Evolutionary conservation across 1,140 invertebrate genomes (phyloP), one percentile per base, ranked within the genome.

Genomic region (Paramacrobiotus metropolitanus): DNA sequence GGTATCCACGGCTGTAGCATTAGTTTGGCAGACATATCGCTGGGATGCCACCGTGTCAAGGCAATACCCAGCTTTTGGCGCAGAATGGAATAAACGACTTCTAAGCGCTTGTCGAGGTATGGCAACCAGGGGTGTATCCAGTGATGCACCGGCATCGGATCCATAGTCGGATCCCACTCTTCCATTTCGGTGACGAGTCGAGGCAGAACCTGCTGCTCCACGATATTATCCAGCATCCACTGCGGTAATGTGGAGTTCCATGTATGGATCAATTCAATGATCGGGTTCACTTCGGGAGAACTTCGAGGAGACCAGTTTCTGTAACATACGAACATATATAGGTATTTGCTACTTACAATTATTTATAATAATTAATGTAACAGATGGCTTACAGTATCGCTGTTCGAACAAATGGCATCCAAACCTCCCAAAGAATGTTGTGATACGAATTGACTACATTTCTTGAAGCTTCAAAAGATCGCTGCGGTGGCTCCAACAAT

Each of bases 101-200:
- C 83, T 67, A 96, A 72, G 55, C 79, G 76, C 65, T 77, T 74
- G 28, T 74, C 79, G 75, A 90, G 78, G 28, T 85, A 70, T 3
- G 82, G 82, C 40, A 89, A 77, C 93, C 93, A 99, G 0, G 94
- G 94, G 73, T 94, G 83, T 62, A 96, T 81, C 94, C 94, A 99
- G 3, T 82, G 79, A 73, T 97, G 91, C 65, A 97, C 87, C 1
- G 92, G 91, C 61, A 93, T 80, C 0, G 83, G 85, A 69, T 97
- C 93, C 0, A 83, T 85, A 0, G 92, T 75, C 0, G 94, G 93
- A 77, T 97, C 87, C 94, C 93, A 98, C 44, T 81, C 79, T 44
- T 86, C 81, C 0, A 93, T 87, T 66, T 86, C 87, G 20, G 76
- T 68, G 30, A 83, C 79, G 31, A 97, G 71, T 62, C 81, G 79